These are phyloP conservation scores for Hedya salicella DNA, from an alignment of 2,888 invertebrate species.

Conservation along the genomic window DNA sequence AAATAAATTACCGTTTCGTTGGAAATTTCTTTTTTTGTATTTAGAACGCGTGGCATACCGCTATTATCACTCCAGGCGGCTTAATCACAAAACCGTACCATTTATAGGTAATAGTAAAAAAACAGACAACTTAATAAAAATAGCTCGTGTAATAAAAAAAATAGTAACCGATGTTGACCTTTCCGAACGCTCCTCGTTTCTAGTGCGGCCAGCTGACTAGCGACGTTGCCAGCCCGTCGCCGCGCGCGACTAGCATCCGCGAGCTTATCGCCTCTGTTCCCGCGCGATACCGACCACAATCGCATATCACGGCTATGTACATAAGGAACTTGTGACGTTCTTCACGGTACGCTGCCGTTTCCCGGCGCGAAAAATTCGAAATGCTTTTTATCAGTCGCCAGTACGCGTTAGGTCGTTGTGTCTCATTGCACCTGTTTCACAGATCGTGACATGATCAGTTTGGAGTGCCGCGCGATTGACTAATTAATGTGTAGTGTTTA, in stretches of 20 bases:
- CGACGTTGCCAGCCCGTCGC: slow-evolving; percentile 77
- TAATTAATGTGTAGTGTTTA: slow-evolving; percentile 44
- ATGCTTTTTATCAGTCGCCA: slow-evolving; percentile 80
- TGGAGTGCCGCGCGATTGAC: slow-evolving; percentile 25
- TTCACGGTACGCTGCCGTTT: slow-evolving; percentile 68
- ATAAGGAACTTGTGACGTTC: slow-evolving; percentile 79
- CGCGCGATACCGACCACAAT: slow-evolving; percentile 57
- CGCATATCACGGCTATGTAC: slow-evolving; percentile 65
- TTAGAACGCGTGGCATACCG: not conserved
- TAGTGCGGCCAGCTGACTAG: slow-evolving; percentile 82
- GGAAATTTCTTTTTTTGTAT: slow-evolving; percentile 7
- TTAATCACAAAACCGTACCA: not conserved
- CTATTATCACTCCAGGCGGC: too few relatives aligned
- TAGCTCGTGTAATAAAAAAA: slow-evolving; percentile 76
- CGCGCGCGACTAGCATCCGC: slow-evolving; percentile 64
- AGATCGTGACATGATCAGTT: slow-evolving; percentile 36
- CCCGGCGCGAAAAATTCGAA: slow-evolving; percentile 85
- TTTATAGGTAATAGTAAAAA: slow-evolving; percentile 52
- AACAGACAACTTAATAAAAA: slow-evolving; percentile 63
- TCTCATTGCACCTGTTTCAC: slow-evolving; percentile 46
- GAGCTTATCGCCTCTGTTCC: slow-evolving; percentile 78
- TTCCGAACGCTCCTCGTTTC: slow-evolving; percentile 79
- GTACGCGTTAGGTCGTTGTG: slow-evolving; percentile 57
- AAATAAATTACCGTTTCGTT: not conserved
- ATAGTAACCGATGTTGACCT: slow-evolving; percentile 83